Evolutionary conservation across 1,140 invertebrate genomes (phyloP).

Genomic region (Cryptotermes secundus): DNA sequence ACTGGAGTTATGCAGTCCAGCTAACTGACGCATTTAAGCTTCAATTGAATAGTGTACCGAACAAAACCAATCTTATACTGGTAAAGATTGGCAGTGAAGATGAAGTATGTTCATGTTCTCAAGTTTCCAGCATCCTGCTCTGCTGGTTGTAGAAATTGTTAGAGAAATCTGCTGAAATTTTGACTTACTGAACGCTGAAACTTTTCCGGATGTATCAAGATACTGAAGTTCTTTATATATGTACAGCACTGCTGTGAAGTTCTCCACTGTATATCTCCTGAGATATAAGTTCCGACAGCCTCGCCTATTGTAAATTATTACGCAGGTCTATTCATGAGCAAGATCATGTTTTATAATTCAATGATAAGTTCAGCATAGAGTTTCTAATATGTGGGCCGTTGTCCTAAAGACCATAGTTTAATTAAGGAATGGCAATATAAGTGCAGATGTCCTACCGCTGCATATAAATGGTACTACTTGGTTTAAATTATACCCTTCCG

Average conservation of each 20-base stretch:
- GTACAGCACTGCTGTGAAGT: not conserved
- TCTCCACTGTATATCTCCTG: not conserved
- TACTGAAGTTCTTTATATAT: not conserved
- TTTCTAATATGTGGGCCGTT: not conserved
- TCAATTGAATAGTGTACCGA: not conserved
- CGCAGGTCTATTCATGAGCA: not conserved
- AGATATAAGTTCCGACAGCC: not conserved
- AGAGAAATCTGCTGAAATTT: not conserved
- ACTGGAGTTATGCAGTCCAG: not conserved
- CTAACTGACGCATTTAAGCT: not conserved
- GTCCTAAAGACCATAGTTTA: not conserved
- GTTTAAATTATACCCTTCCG: not conserved
- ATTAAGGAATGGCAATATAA: conserved; percentile 2
- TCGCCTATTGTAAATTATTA: not conserved
- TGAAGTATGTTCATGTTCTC: conserved; percentile 4
- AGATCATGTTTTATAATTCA: not conserved
- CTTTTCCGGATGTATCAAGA: conserved; percentile 2
- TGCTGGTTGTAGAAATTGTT: not conserved
- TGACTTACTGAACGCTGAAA: not conserved
- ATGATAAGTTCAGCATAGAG: not conserved
- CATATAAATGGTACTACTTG: not conserved
- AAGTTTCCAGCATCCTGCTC: conserved; percentile 8
- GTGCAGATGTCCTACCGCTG: not conserved
- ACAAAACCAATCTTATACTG: not conserved
- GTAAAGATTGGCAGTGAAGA: not conserved